Conservation (phyloP, 1,140 invertebrate species). For the Cydia amplana region DNA sequence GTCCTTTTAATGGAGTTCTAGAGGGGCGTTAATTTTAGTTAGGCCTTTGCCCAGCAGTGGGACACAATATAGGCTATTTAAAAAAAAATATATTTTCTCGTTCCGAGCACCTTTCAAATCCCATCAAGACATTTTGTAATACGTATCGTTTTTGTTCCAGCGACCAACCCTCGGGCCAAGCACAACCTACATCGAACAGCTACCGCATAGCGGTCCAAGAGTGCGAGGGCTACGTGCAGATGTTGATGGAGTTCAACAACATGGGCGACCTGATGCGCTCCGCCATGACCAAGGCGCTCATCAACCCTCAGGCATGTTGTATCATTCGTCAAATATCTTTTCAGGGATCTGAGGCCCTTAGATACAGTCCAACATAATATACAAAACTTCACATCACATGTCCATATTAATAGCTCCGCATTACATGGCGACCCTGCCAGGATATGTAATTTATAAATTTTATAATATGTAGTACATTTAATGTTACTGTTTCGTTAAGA, state of each 20-base stretch:
- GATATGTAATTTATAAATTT: neutral
- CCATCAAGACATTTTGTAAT: too few relatives aligned
- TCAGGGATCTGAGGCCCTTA: too few relatives aligned
- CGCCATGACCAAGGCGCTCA: conserved; percentile 94
- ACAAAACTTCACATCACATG: too few relatives aligned
- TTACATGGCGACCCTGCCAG: neutral
- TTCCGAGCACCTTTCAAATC: too few relatives aligned
- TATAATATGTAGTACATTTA: neutral
- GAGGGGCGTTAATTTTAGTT: too few relatives aligned
- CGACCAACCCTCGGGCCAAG: conserved; percentile 33
- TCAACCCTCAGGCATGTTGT: conserved; percentile 86
- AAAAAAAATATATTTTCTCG: too few relatives aligned
- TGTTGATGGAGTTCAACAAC: conserved; percentile 95
- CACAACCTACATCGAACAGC: conserved; percentile 72
- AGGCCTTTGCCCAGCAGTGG: too few relatives aligned
- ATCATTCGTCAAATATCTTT: too few relatives aligned
- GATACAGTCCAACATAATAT: neutral
- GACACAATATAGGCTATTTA: too few relatives aligned
- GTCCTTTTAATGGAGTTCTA: too few relatives aligned
- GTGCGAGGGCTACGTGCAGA: conserved; percentile 91
- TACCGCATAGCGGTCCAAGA: conserved; percentile 86
- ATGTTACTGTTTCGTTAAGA: neutral
- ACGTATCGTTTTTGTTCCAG: conserved; percentile 43
- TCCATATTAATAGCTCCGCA: neutral
- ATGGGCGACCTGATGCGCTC: conserved; percentile 96